phyloP scores from a whole-genome alignment of 2,113 vertebrate species.

The Erythrocebus patas region DNA sequence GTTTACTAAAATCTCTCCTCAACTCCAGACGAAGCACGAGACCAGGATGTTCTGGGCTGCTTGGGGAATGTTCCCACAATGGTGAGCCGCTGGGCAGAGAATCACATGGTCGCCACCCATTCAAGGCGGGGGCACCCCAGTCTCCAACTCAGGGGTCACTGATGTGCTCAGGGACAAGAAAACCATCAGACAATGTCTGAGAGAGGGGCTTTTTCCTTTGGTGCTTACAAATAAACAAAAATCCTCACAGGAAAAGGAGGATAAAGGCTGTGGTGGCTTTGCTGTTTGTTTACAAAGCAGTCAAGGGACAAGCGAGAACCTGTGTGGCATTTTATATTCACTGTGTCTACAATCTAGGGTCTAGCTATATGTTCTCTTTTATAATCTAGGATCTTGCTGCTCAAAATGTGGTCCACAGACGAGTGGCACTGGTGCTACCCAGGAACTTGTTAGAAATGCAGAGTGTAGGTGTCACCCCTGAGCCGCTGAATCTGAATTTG shows the following conservation, averaged over 20 bases:
- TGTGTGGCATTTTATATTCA: background rate
- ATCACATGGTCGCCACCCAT: background rate
- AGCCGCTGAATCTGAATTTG: background rate
- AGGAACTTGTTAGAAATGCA: background rate
- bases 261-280: background rate
- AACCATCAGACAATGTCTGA: background rate
- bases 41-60: slow-evolving; percentile 32
- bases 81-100: background rate
- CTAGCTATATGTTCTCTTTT: background rate
- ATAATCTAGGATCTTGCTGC: background rate
- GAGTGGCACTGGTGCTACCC: background rate
- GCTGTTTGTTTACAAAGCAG: slow-evolving; percentile 30
- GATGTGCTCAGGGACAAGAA: background rate
- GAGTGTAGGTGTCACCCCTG: background rate
- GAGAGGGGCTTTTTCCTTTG: background rate
- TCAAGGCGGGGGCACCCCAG: background rate
- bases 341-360: background rate
- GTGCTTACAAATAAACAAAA: background rate
- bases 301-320: slow-evolving; percentile 12
- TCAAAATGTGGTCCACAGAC: background rate
- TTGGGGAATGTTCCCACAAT: slow-evolving; percentile 64
- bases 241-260: slow-evolving; percentile 34
- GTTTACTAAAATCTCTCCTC: slow-evolving; percentile 73
- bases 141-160: background rate
- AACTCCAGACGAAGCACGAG: slow-evolving; percentile 36